Base-by-base conservation (phyloP, 2,113 vertebrate species). In the Pelmatolapia mariae region DNA sequence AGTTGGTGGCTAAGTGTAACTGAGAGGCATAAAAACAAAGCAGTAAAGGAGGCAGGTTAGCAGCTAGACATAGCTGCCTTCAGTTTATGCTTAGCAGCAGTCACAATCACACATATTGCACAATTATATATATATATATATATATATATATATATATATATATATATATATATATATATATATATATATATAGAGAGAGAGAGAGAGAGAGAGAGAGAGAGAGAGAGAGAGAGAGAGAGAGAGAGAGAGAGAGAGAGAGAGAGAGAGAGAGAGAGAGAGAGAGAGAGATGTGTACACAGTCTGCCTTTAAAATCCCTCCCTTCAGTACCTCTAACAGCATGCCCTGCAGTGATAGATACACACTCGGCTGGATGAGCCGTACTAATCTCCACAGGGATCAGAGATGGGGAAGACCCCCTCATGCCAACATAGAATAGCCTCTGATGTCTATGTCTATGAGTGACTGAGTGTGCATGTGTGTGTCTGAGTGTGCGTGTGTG, bases 321-420 rank as follows among this genome's bases (percentile, higher is more conserved):
- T 22, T 80, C 79, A 80, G 81, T 47, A 80, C 66, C 54, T 89
- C 84, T 68, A 59, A 89, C 56, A 81, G 79, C 6, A 12, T 57
- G 85, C 84, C 93, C 86, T 88, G 89, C 83, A 87, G 93, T 38
- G 3, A 90, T 76, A 81, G 87, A 82, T 84, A 54, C 86, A 86
- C 84, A 86, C 82, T 80, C 85, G 8, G 76, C 89, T 88, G 88
- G 84, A 87, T 90, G 88, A 92, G 87, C 83, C 61, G 85, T 61
- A 31, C 84, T 89, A 82, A 90, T 73, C 90, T 89, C 84, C 73
- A 56, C 63, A 66, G 90, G 82, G 86, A 89, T 78, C 29, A 89
- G 68, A 85, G 79, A 88, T n/a, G 53, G 85, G 88, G 84, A 92
- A 88, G 87, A 92, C 85, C 91, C 91, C 83, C 45, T 86, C 53